A percentile compares a stretch with the other conserved stretches of the same genome.
Conservation (phyloP, 1,140 invertebrate species). For the Drosophila sechellia region DNA sequence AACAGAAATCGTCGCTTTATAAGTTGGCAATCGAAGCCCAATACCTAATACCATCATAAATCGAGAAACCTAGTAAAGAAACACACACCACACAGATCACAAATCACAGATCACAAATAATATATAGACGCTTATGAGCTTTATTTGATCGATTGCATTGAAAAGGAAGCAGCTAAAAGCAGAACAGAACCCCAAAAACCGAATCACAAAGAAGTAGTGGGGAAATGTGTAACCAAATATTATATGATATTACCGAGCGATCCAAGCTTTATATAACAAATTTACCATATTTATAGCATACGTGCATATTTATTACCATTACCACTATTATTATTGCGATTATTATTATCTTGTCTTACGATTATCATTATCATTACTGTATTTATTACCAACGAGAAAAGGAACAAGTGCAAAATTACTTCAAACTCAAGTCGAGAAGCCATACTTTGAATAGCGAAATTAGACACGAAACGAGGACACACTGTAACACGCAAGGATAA, state of each 20-base stretch:
- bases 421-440: slow-evolving; percentile 9
- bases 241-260: slow-evolving; percentile 80
- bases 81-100: not conserved
- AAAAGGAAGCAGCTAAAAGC: slow-evolving; percentile 25
- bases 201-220: slow-evolving; percentile 54
- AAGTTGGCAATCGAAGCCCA: slow-evolving; percentile 55
- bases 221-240: slow-evolving; percentile 80
- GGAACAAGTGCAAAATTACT: slow-evolving; percentile 33
- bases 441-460: slow-evolving; percentile 15
- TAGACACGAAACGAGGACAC: slow-evolving; percentile 1
- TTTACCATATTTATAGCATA: slow-evolving; percentile 64
- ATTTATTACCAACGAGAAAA: slow-evolving; percentile 25
- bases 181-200: slow-evolving; percentile 1
- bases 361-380: slow-evolving; percentile 30
- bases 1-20: slow-evolving; percentile 50
- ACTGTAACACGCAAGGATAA: not conserved
- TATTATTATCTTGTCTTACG: slow-evolving; percentile 29
- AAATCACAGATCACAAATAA: slow-evolving; percentile 46
- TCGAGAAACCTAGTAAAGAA: slow-evolving; percentile 14
- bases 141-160: slow-evolving; percentile 79
- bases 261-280: slow-evolving; percentile 78
- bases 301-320: slow-evolving; percentile 65
- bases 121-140: slow-evolving; percentile 83
- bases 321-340: slow-evolving; percentile 54
- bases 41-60: slow-evolving; percentile 56